Evolutionary conservation across 2,113 vertebrate species (phyloP).

Genomic region (Herpailurus yagouaroundi): DNA sequence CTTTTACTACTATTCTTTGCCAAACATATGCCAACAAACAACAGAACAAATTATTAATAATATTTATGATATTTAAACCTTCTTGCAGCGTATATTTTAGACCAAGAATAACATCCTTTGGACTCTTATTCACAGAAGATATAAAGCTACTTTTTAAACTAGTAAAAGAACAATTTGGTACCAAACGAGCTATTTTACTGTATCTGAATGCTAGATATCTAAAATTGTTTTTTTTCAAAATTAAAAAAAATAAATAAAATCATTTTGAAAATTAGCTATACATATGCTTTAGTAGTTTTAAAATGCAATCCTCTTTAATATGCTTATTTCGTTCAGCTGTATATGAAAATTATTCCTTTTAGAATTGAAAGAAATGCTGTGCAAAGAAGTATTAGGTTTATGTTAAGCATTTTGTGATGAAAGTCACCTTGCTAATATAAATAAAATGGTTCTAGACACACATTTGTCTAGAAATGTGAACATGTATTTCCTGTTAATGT

Average conservation of each 20-base stretch:
- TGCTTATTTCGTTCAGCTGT: neutral
- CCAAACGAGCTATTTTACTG: neutral
- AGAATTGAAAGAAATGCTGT: neutral
- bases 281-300: neutral
- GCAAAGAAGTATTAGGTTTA: neutral
- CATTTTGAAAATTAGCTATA: neutral
- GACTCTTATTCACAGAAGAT: neutral
- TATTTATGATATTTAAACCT: constrained; percentile 74
- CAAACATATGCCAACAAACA: constrained; percentile 82
- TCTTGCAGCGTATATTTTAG: constrained; percentile 55
- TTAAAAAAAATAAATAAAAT: neutral
- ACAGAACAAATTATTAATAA: constrained; percentile 82
- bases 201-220: neutral
- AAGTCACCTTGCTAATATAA: neutral
- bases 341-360: neutral
- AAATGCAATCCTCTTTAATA: neutral
- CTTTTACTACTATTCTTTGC: constrained; percentile 75
- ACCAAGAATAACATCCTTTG: constrained; percentile 16
- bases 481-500: neutral
- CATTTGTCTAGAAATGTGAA: neutral
- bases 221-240: neutral
- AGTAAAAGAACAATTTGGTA: neutral
- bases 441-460: neutral
- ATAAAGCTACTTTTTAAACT: neutral
- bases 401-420: neutral